Conservation (phyloP, 2,797 vertebrate genomes). For the Pseudochirops cupreus region DNA sequence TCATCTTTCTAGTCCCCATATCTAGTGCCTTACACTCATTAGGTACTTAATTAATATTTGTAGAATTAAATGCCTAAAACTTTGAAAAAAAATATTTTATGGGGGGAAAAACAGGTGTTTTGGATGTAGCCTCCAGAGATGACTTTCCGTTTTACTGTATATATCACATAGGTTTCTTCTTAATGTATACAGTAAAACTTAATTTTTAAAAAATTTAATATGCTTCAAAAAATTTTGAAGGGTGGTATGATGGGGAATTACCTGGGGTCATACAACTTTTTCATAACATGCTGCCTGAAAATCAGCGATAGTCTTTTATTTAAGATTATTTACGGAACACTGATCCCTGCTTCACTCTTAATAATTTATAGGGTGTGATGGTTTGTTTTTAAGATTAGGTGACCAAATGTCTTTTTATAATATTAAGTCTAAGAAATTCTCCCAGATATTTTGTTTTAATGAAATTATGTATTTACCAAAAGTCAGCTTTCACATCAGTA, state of each 20-base stretch:
- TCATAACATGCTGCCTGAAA: background rate
- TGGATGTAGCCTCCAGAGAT: background rate
- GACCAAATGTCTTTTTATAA: background rate
- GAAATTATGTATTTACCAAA: background rate
- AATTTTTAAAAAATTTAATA: background rate
- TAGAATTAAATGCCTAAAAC: background rate
- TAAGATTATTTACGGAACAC: background rate
- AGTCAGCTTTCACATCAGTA: background rate
- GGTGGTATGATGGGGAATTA: background rate
- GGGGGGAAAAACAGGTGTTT: background rate
- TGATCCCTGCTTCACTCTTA: background rate
- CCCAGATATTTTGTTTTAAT: background rate
- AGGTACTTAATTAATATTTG: background rate
- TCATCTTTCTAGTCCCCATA: background rate
- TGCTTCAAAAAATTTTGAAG: too few species aligned
- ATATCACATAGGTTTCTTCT: background rate
- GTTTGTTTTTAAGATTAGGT: background rate
- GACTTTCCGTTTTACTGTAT: background rate
- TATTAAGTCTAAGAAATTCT: background rate
- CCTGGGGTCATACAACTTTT: background rate
- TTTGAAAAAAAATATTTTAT: too few species aligned
- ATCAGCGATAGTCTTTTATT: background rate
- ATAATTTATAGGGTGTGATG: background rate
- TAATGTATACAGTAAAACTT: background rate
- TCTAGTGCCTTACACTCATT: background rate